Base-by-base conservation (phyloP, 2,888 invertebrate genomes). In the Melanchra persicariae region DNA sequence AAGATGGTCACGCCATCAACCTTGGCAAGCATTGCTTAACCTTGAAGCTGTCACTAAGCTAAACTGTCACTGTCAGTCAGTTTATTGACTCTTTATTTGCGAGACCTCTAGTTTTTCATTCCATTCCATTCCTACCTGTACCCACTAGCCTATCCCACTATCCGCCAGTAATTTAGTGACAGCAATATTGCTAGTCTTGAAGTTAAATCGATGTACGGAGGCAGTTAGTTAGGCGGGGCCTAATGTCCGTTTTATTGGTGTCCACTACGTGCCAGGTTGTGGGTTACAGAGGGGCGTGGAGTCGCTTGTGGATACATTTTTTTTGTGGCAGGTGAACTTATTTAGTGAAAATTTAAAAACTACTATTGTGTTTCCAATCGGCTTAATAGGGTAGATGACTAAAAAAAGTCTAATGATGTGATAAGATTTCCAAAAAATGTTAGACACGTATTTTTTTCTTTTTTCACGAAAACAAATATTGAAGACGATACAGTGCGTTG, bases 161-260 rank as follows among this genome's bases (percentile, higher is more conserved):
- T 37, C 26, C 34, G 24, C 75, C 19, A 59, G 77, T 77, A 77
- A 83, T 83, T 79, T 79, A 84, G 72, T 72, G 72, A 55, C 77
- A 71, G 67, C 77, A 73, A 84, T 83, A 83, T 74, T 61, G 70
- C 26, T 55, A 43, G 79, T 70, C 75, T 81, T 79, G 69, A 82
- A 82, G 83, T 84, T 84, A 83, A 82, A 84, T 84, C 82, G 83
- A 83, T 75, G 74, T 83, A 67, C 69, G 65, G 24, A 63, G 70
- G 75, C 83, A 83, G 83, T 83, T 83, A 83, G 83, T 83, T 81
- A 81, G 83, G 58, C 58, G 65, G 43, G 34, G 70, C 74, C 82
- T 83, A 82, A 90, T 90, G 90, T 88, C 88, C 89, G 86, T 90
- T 90, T 90, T 90, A 90, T 90, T 85, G 86, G 89, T 87, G 89